phyloP scores from a whole-genome alignment of 1,140 invertebrate species.

The Catajapyx aquilonaris region DNA sequence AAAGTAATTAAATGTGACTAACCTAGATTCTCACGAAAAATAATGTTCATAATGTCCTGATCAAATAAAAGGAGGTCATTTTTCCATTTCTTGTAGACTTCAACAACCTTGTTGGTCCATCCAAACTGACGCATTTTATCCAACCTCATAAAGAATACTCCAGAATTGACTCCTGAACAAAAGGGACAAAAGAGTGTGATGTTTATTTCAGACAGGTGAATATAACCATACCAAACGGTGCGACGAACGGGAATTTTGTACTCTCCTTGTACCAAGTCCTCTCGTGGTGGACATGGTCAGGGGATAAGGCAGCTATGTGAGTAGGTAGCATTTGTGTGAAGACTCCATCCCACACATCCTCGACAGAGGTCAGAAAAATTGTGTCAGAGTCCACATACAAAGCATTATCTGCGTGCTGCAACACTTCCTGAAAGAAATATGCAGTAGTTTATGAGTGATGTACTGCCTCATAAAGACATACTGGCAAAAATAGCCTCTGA shows the following conservation, averaged over 20 bases:
- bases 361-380: constrained; percentile 59
- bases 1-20: no score
- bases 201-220: no score
- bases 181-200: no score
- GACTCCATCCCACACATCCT: constrained; percentile 59
- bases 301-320: constrained; percentile 67
- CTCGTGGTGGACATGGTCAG: constrained; percentile 76
- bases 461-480: constrained; percentile 25
- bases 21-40: no score
- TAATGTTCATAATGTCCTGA: constrained; percentile 92
- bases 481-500: constrained; percentile 75
- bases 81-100: constrained; percentile 67
- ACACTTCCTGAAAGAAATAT: constrained; percentile 36
- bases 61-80: constrained; percentile 87
- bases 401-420: constrained; percentile 59
- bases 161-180: constrained; percentile 65
- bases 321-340: constrained; percentile 65
- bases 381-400: constrained; percentile 89
- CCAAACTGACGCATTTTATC: constrained; percentile 67
- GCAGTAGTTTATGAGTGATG: neutral
- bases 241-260: constrained; percentile 83
- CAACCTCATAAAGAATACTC: constrained; percentile 93
- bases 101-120: constrained; percentile 63
- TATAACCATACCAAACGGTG: constrained; percentile 40
- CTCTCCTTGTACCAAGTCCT: constrained; percentile 91